phyloP scores from a whole-genome alignment of 2,113 vertebrate genomes.

The Grammomys dolichurus region DNA sequence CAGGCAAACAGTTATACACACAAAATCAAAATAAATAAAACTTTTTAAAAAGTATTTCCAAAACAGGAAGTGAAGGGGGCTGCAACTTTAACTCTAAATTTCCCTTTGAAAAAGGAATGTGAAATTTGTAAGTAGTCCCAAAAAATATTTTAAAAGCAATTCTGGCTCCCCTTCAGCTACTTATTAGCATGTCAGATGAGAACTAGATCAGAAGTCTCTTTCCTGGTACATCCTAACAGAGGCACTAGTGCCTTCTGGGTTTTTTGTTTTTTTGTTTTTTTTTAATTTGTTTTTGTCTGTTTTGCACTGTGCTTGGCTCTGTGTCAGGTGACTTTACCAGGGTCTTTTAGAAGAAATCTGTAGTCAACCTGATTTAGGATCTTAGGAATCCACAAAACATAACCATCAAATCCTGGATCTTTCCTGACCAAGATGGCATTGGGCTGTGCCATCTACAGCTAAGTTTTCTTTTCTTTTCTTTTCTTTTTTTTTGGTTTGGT shows the following conservation, averaged over 20 bases:
- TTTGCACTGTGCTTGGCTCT: slow-evolving; percentile 29
- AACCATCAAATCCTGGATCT: slow-evolving; percentile 6
- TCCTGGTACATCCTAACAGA: slow-evolving; percentile 42
- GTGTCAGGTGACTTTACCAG: slow-evolving; percentile 11
- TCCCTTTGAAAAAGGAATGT: slow-evolving; percentile 52
- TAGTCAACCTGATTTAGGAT: neutral
- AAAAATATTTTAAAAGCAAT: slow-evolving; percentile 44
- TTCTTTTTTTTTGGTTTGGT: too few species aligned
- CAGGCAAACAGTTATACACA: neutral
- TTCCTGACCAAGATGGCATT: slow-evolving; percentile 14
- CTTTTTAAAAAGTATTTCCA: slow-evolving; percentile 27
- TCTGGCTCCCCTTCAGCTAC: slow-evolving; percentile 34
- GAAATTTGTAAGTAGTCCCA: slow-evolving; percentile 51
- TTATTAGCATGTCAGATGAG: slow-evolving; percentile 39
- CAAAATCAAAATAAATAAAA: neutral
- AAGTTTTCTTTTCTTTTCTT: neutral
- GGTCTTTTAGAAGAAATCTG: slow-evolving; percentile 42
- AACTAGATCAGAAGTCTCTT: slow-evolving; percentile 60
- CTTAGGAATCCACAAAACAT: slow-evolving; percentile 45
- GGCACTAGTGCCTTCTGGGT: neutral
- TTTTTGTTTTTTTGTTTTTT: neutral
- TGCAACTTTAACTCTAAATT: slow-evolving; percentile 61
- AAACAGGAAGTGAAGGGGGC: slow-evolving; percentile 21
- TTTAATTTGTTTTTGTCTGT: neutral
- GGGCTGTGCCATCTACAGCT: slow-evolving; percentile 16